These are phyloP conservation scores for Panurus biarmicus DNA, from an alignment of 2,113 vertebrate species.

Conservation along the genomic window DNA sequence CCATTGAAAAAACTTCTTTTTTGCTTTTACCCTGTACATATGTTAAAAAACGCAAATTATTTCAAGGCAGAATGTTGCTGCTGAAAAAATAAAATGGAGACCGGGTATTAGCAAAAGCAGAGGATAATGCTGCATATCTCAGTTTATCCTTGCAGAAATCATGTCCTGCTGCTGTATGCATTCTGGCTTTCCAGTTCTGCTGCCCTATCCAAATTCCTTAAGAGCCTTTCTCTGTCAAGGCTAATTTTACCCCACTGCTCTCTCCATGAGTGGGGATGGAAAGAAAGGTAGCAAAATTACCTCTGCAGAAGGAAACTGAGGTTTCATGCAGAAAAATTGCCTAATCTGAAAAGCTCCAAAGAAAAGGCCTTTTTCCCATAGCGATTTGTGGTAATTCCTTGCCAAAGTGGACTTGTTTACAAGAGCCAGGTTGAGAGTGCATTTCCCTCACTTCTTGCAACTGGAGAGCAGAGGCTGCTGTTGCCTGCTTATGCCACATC, in stretches of 20 bases:
- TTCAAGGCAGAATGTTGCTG: not conserved
- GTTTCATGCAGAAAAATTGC: not conserved
- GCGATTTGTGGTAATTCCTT: not conserved
- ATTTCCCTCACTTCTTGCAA: not conserved
- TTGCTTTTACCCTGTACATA: not conserved
- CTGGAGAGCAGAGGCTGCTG: not conserved
- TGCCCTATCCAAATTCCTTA: conserved; percentile 2
- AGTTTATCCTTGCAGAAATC: conserved; percentile 13
- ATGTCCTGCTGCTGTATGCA: not conserved
- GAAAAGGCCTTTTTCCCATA: not conserved
- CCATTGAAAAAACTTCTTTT: not conserved
- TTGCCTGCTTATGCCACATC: not conserved
- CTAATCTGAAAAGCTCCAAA: not conserved
- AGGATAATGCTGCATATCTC: not conserved
- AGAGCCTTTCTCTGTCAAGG: not conserved
- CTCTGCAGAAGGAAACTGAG: not conserved
- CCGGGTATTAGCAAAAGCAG: not conserved
- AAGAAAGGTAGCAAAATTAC: not conserved
- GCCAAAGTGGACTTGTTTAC: not conserved
- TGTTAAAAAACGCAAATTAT: not conserved
- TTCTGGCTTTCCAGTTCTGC: not conserved
- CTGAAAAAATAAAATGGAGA: not conserved
- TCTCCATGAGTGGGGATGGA: not conserved
- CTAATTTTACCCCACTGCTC: not conserved
- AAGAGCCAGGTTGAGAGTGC: not conserved